Base-by-base conservation (phyloP, 2,888 invertebrate genomes). In the Diadegma fenestrale region DNA sequence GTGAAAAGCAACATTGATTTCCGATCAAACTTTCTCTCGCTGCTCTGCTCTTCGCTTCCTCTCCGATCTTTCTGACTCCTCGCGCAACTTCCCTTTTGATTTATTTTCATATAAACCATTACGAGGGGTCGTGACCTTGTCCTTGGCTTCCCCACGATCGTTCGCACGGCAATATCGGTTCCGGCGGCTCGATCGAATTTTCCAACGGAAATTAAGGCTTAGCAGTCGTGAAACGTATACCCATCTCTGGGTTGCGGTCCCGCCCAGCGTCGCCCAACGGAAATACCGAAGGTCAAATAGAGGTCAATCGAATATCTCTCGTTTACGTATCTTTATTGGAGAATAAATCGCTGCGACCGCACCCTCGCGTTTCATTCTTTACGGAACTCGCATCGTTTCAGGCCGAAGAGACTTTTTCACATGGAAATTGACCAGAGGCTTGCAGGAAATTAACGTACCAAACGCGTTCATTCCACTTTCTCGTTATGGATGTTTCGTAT, bases 401-500 rank as follows among this genome's bases (percentile, higher is more conserved):
- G 64, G 43, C 43, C n/a, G 51, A 2, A 26, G 2, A 30, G 48
- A 19, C 72, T 17, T 75, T 63, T 75, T 61, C 19, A n/a, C n/a
- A 61, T 45, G n/a, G 48, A n/a, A 37, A 37, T 30, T 48, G 19
- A 48, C 51, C 6, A 48, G 33, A 7, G 19, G 45, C 51, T 22
- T 61, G 19, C 17, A 80, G 80, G 68, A 77, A 71, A 80, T 76
- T 76, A 72, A 79, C 76, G 61, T 43, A 61, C 30, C 30, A 75
- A 66, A 54, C 72, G 69, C 72, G 69, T 51, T 45, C 37, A 58
- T 69, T 37, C 37, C 64, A 37, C n/a, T 14, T 12, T 81, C 86
- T 86, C 86, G 81, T 87, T 89, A 87, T 82, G 86, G 85, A 79
- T 85, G 85, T 88, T 88, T 85, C 86, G 78, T 71, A 86, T 75